Base-by-base conservation (phyloP, 92 coral and sea anemone species). In the Bergia sp. region DNA sequence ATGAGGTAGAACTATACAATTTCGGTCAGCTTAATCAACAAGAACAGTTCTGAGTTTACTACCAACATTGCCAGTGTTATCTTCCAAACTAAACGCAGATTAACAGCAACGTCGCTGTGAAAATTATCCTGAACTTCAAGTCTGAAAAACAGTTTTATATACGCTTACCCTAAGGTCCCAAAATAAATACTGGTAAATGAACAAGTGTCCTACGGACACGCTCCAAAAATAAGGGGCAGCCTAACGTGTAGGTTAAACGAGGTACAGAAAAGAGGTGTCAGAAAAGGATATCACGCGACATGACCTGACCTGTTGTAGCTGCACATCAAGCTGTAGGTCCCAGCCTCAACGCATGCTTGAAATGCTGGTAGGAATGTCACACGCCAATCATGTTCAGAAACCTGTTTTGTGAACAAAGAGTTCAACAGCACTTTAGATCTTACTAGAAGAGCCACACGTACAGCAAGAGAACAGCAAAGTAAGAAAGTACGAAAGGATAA, bases 251-350 rank as follows among this genome's bases (percentile, higher is more conserved):
- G 29, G 69, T 61, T 16, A 61, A 7, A 61, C 23, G 5, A 2
- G 5, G 69, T 61, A 61, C 23, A 61, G 1, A 20, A 75, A 13
- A 29, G 38, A 45, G 57, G 55, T 10, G 11, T 7, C 2, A 21
- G 11, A 23, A 9, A 55, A 61, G 0, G 15, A 42, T 53, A 39
- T 11, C 37, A 65, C 21, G n/a, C 29, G 37, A 43, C 13, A 86
- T 39, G 29, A 29, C 29, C 29, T 2, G 3, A 79, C 92, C 92
- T 90, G 92, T 90, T 90, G 76, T 79, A 90, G 69, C 92, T 90
- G 66, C 92, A 90, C 92, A 90, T 90, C 81, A 90, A 50, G 75
- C 89, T 90, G 92, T 90, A 90, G 21, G 92, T 86, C 23, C 92
- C 92, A 5, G 92, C 92, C 53, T 90, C 86, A n/a, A 90, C 92